Base-by-base conservation (phyloP, 1,140 invertebrate species). In the Portunus trituberculatus region DNA sequence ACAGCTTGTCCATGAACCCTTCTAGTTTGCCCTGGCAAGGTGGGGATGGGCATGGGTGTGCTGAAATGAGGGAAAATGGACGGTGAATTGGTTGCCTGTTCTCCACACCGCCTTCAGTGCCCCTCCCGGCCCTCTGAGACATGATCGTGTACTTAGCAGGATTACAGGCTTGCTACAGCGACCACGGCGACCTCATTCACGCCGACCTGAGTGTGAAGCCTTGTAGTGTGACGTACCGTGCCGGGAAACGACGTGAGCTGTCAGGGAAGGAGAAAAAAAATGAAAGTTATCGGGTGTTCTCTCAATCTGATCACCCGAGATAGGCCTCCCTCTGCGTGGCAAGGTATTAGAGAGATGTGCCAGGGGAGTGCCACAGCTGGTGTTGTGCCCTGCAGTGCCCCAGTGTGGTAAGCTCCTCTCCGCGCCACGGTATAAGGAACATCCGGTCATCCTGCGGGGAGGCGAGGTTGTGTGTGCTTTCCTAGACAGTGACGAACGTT, bases 401-500 rank as follows among this genome's bases (percentile, higher is more conserved):
- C 83, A 16, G 20, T 20, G 32, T 25, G 14, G 14, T 28, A 25
- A 31, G 31, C 31, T 32, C 31, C 45, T 67, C 31, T 20, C n/a
- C 14, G 59, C 32, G 25, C 12, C 86, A 20, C 31, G 39, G 48
- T 76, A 28, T 28, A 46, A 46, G 59, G 59, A 94, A 89, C 86
- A 88, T 89, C 59, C 93, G 31, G 93, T 94, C 59, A 16, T 52
- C 48, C 76, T 67, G 87, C n/a, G 59, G 88, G 84, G 67, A 39
- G 29, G 59, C 31, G 93, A 48, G 93, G 87, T 82, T 94, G 89
- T 46, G 59, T 83, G 39, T 87, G 88, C 83, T 91, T 48, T 91
- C 52, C 45, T 88, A 20, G 76, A 12, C 45, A 29, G 48, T 39
- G 87, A 67, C 20, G 46, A 14, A 31, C 93, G 87, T 94, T 94